These are phyloP conservation scores for Sinopyrophorus schimmeli DNA, from an alignment of 2,888 invertebrate species.

Conservation along the genomic window DNA sequence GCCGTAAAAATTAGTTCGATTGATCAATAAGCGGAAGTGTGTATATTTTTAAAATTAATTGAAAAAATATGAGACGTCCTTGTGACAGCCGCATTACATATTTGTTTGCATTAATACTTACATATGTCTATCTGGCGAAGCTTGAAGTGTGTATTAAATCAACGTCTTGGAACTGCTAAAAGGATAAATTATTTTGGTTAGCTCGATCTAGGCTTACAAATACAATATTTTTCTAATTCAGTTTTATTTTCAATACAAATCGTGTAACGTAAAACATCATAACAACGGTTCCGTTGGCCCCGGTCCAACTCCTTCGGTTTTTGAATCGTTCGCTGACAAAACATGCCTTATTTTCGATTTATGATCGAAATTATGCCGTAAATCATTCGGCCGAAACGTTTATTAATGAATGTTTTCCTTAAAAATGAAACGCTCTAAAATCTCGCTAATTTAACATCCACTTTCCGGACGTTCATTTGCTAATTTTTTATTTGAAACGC, in stretches of 20 bases:
- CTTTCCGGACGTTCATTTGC: no score
- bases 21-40: no score
- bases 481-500: no score
- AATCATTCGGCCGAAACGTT: constrained; percentile 8
- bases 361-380: constrained; percentile 29
- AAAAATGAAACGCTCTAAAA: no score
- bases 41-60: no score
- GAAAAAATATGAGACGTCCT: not conserved
- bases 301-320: constrained; percentile 31
- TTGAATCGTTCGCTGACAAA: constrained; percentile 33
- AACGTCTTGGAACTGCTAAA: constrained; percentile 30
- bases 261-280: constrained; percentile 33
- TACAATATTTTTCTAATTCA: constrained; percentile 33
- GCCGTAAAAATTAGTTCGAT: no score
- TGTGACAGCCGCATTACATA: constrained; percentile 1
- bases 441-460: no score
- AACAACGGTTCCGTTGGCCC: constrained; percentile 34
- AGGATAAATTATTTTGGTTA: constrained; percentile 32
- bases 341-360: constrained; percentile 25
- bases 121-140: constrained; percentile 23
- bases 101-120: constrained; percentile 11
- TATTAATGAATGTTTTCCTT: constrained; percentile 10
- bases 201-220: constrained; percentile 31
- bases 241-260: constrained; percentile 34
- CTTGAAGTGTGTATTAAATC: constrained; percentile 30